Evolutionary conservation across 2,113 vertebrate species (phyloP).

Genomic region (Cebus imitator): DNA sequence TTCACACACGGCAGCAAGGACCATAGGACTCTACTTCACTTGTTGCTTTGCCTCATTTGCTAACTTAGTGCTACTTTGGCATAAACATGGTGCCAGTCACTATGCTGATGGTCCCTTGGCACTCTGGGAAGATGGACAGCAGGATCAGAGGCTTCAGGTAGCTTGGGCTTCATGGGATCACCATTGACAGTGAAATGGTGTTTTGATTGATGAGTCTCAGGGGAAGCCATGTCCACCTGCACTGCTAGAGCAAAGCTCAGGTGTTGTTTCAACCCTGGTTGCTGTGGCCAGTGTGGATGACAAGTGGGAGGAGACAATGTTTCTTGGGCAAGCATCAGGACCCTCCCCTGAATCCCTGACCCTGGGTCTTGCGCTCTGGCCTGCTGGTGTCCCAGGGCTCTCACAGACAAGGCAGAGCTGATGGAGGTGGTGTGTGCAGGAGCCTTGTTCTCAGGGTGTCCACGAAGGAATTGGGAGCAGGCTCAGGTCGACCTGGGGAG

Average conservation of each 20-base stretch:
- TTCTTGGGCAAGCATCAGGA: neutral
- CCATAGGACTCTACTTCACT: neutral
- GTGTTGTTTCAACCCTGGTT: neutral
- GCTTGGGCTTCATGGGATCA: neutral
- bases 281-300: neutral
- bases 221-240: too few species aligned
- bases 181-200: neutral
- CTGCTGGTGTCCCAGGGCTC: neutral
- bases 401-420: neutral
- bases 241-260: neutral
- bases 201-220: neutral
- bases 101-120: neutral
- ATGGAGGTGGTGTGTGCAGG: neutral
- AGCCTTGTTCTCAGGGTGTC: neutral
- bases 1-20: neutral
- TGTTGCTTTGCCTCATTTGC: neutral
- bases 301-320: neutral
- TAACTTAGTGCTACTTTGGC: neutral
- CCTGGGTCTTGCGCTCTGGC: neutral
- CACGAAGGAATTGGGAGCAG: neutral
- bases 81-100: accelerated
- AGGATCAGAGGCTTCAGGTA: neutral
- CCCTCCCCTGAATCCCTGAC: neutral
- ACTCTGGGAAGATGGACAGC: neutral
- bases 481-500: neutral